phyloP scores from a whole-genome alignment of 1,140 invertebrate species.

The Hycleus cichorii region DNA sequence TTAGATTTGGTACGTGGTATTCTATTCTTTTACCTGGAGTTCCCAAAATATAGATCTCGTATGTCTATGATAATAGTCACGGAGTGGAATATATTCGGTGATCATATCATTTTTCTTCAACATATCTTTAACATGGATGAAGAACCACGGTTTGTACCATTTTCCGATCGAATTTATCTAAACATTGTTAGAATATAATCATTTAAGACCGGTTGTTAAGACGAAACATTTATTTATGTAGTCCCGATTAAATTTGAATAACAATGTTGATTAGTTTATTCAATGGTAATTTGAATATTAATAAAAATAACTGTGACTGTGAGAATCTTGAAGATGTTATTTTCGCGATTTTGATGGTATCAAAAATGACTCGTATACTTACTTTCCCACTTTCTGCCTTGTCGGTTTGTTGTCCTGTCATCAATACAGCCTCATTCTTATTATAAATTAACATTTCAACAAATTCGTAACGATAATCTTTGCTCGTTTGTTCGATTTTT shows the following conservation, averaged over 20 bases:
- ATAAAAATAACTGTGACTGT: too few relatives aligned
- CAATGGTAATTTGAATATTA: too few relatives aligned
- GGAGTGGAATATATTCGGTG: slow-evolving; percentile 67
- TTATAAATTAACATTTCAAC: slow-evolving; percentile 67
- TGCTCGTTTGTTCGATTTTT: slow-evolving; percentile 48
- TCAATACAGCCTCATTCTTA: slow-evolving; percentile 61
- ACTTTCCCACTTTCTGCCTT: slow-evolving; percentile 54
- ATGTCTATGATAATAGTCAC: slow-evolving; percentile 78
- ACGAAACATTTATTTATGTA: too few relatives aligned
- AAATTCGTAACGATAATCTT: slow-evolving; percentile 57
- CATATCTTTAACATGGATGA: slow-evolving; percentile 60
- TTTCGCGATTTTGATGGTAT: too few relatives aligned
- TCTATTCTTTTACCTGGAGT: slow-evolving; percentile 50
- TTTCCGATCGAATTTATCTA: slow-evolving; percentile 63
- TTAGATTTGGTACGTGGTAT: too few relatives aligned
- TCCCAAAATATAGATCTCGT: slow-evolving; percentile 78
- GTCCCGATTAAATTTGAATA: too few relatives aligned
- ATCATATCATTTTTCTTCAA: slow-evolving; percentile 40
- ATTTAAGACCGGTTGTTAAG: too few relatives aligned
- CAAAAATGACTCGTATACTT: too few relatives aligned
- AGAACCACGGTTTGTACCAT: slow-evolving; percentile 83
- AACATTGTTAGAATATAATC: slow-evolving; percentile 4
- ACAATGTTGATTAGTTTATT: too few relatives aligned
- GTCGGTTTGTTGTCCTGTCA: slow-evolving; percentile 62
- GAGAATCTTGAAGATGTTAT: too few relatives aligned